Conservation (phyloP, 2,797 vertebrate genomes). For the Ctenopoma kingsleyae region DNA sequence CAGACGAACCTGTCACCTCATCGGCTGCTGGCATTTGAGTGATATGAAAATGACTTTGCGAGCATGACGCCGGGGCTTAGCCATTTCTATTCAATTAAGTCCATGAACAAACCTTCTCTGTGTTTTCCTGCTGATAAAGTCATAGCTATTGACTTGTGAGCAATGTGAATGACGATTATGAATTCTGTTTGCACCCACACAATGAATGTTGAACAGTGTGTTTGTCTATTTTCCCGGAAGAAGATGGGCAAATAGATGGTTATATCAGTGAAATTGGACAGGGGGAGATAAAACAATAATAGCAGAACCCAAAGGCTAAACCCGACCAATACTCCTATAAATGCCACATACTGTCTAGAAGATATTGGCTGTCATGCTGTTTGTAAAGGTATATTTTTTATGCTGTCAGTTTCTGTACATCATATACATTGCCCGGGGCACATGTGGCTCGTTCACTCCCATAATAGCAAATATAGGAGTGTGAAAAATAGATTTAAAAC, state of each 20-base stretch:
- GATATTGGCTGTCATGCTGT: constrained; percentile 59
- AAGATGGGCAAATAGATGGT: constrained; percentile 69
- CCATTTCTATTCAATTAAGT: constrained; percentile 81
- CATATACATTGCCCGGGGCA: constrained; percentile 44
- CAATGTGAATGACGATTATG: constrained; percentile 68
- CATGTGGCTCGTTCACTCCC: constrained; percentile 30
- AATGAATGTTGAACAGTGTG: constrained; percentile 72
- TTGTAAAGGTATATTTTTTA: constrained; percentile 56
- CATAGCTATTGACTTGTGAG: constrained; percentile 79
- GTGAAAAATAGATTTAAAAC: constrained; percentile 51
- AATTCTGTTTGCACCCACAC: constrained; percentile 70
- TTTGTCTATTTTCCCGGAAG: constrained; percentile 70
- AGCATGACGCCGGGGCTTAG: constrained; percentile 59
- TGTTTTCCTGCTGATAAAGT: constrained; percentile 83
- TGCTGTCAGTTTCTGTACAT: constrained; percentile 64
- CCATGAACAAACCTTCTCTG: constrained; percentile 73
- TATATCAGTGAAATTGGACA: constrained; percentile 65
- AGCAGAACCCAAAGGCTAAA: constrained; percentile 60
- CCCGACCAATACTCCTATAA: constrained; percentile 51
- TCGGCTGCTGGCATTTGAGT: constrained; percentile 76
- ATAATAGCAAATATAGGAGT: constrained; percentile 46
- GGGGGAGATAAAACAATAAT: constrained; percentile 68
- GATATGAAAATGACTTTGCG: constrained; percentile 78
- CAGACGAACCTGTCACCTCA: constrained; percentile 66
- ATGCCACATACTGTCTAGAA: constrained; percentile 45